These are phyloP conservation scores for Clarias magur DNA, from an alignment of 2,113 vertebrate species.

Conservation along the genomic window DNA sequence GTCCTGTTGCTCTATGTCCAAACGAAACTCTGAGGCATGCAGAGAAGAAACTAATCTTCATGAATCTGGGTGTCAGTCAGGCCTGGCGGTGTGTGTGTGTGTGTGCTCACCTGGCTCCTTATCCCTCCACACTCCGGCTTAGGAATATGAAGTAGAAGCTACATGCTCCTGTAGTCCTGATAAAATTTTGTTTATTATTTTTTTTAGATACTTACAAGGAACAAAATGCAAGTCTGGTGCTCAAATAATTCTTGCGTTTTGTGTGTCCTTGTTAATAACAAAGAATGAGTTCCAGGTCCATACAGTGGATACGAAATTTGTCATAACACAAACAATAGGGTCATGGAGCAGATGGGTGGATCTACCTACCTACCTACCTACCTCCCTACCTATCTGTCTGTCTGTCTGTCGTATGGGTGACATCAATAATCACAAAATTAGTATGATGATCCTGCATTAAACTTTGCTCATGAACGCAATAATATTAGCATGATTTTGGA, in stretches of 20 bases:
- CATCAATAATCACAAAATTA: neutral
- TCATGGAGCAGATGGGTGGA: neutral
- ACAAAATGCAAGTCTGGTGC: neutral
- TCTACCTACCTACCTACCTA: too few species aligned
- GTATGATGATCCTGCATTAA: neutral
- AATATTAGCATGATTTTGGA: neutral
- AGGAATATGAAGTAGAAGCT: conserved; percentile 70
- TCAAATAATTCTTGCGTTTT: neutral
- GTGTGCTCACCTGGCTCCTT: conserved; percentile 39
- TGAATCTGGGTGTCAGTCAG: conserved; percentile 37
- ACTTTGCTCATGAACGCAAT: neutral
- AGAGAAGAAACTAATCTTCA: conserved; percentile 32
- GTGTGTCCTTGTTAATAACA: neutral
- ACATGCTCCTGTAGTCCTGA: conserved; percentile 19
- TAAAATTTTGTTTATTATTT: neutral
- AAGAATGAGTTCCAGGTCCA: neutral
- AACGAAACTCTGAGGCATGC: conserved; percentile 42
- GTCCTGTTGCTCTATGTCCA: conserved; percentile 51
- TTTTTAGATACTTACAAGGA: neutral
- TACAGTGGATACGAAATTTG: neutral
- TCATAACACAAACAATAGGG: neutral
- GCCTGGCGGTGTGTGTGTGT: neutral
- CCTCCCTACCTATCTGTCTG: too few species aligned
- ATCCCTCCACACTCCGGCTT: conserved; percentile 65
- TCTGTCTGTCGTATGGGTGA: neutral